Base-by-base conservation (phyloP, 1,140 invertebrate genomes). In the Leptinotarsa texana region DNA sequence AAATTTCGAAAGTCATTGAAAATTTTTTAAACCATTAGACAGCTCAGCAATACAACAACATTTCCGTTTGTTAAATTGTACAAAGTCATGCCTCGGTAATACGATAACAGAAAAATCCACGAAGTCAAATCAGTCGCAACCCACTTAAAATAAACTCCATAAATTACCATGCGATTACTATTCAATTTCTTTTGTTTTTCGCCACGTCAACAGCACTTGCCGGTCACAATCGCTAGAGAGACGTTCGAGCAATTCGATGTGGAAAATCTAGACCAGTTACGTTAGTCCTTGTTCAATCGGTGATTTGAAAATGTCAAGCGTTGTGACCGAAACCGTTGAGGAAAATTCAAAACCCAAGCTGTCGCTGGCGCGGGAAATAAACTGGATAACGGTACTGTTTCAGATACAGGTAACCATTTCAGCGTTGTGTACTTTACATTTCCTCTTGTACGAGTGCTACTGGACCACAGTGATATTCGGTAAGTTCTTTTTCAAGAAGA, bases 401-500 rank as follows among this genome's bases (percentile, higher is more conserved):
- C 79, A 79, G 27, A 51, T 80, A n/a, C 76, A 80, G 17, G 24
- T 77, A 3, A 74, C 74, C 13, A n/a, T 77, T 4, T 74, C 74
- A 13, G 70, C 69, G 8, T 33, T 80, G 48, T 72, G 74, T n/a
- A 57, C 73, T 3, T 22, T 79, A 8, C 75, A 74, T 62, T 77
- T 76, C 63, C 18, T 78, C 13, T 62, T 74, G 27, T 75, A 77
- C 71, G 77, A 78, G 49, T 78, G 70, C 18, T 48, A 77, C 18
- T 80, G 77, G 77, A 74, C 67, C 62, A 80, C 79, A 11, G 13
- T 78, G 63, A 71, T 79, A 57, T 80, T 77, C 71, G 74, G 79
- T 79, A 73, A 78, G 79, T 78, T 33, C 63, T 61, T 74, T 87
- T 88, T 69, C 79, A 94, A 93, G 8, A 11, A 42, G 3, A 42